These are phyloP conservation scores for Mycalesis mineus DNA, from an alignment of 2,888 invertebrate species.

Conservation along the genomic window DNA sequence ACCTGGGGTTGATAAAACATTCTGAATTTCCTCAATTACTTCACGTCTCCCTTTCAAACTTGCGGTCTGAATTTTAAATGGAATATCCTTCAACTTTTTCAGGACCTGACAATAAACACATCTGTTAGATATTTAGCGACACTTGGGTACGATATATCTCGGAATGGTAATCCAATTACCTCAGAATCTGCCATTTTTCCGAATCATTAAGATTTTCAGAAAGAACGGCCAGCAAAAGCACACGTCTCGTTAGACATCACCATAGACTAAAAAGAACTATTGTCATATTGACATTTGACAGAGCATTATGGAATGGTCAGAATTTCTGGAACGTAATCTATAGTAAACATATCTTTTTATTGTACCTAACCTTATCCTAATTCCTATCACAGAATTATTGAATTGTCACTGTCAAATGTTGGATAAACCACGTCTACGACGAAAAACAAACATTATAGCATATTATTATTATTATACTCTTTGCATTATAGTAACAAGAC, in stretches of 20 bases:
- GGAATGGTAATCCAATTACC: constrained; percentile 59
- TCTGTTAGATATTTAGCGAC: constrained; percentile 26
- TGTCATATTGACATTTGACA: constrained; percentile 16
- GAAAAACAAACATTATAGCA: too few relatives aligned
- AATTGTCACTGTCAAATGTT: too few relatives aligned
- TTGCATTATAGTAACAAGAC: too few relatives aligned
- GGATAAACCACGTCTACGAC: too few relatives aligned
- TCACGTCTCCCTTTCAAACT: constrained; percentile 84
- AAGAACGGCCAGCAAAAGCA: constrained; percentile 39
- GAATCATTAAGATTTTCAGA: constrained; percentile 51
- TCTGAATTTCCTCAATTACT: constrained; percentile 82
- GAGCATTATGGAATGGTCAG: background rate
- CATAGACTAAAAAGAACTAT: constrained; percentile 39
- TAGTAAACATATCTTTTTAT: too few relatives aligned
- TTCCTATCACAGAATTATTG: too few relatives aligned
- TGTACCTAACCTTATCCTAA: too few relatives aligned
- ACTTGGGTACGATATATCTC: constrained; percentile 2
- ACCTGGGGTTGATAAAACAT: constrained; percentile 87
- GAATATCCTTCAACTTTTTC: constrained; percentile 85
- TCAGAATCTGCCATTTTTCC: constrained; percentile 83
- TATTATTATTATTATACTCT: too few relatives aligned
- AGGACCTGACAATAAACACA: constrained; percentile 72
- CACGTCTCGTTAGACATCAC: constrained; percentile 44
- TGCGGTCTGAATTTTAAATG: constrained; percentile 84
- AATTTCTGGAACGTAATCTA: too few relatives aligned